Evolutionary conservation across 2,888 invertebrate species (phyloP).

Genomic region (Athrips mouffetella): DNA sequence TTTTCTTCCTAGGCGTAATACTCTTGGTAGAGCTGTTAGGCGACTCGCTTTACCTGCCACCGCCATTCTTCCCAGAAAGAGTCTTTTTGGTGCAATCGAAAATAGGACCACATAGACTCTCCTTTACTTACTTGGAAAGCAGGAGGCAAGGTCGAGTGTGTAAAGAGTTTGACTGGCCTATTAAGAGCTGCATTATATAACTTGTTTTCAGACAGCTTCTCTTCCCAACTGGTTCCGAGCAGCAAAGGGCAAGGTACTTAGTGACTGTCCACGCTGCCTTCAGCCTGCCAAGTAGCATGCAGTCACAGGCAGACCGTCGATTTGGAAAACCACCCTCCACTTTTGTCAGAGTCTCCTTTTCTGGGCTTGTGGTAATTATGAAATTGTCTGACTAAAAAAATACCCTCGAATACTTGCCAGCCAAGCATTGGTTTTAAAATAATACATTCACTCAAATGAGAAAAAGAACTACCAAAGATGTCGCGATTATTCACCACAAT

Average conservation of each 20-base stretch:
- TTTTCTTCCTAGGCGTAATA: too few relatives aligned
- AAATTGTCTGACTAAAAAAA: too few relatives aligned
- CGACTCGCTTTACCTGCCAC: too few relatives aligned
- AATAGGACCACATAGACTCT: constrained; percentile 13
- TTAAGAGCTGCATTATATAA: too few relatives aligned
- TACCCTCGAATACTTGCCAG: too few relatives aligned
- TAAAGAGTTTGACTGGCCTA: too few relatives aligned
- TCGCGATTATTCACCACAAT: not conserved
- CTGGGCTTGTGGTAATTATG: constrained; percentile 49
- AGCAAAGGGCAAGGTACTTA: constrained; percentile 74
- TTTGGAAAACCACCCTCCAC: constrained; percentile 49
- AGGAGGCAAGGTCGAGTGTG: not conserved
- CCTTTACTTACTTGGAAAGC: constrained; percentile 15
- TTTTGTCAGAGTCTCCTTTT: constrained; percentile 53
- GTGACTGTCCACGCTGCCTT: constrained; percentile 77
- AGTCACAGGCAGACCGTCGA: constrained; percentile 35
- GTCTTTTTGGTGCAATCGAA: too few relatives aligned
- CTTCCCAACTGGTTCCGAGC: constrained; percentile 77
- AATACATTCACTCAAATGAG: not conserved
- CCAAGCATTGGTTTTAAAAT: too few relatives aligned
- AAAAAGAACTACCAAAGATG: not conserved
- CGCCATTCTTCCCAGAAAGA: too few relatives aligned
- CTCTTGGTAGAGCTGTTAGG: too few relatives aligned
- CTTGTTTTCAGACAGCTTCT: constrained; percentile 80
- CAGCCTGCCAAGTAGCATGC: constrained; percentile 44